A percentile compares a stretch with the other conserved stretches of the same genome.
Conservation (phyloP, 2,113 vertebrate genomes). For the Phalacrocorax pelagicus region DNA sequence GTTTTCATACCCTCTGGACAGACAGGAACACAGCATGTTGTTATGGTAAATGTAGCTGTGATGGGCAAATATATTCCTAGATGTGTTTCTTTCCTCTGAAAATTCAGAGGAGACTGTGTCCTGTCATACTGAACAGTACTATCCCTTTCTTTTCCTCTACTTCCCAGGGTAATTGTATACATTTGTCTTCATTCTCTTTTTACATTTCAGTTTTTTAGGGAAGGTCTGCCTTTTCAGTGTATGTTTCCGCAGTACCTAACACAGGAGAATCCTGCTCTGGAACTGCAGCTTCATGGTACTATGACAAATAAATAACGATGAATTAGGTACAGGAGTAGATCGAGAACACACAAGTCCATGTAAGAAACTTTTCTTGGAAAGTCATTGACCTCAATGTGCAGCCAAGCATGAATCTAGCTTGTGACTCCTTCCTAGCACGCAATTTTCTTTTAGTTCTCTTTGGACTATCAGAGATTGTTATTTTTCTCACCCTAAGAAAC, state of each 20-base stretch:
- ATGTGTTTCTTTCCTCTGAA: not conserved
- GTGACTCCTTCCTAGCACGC: not conserved
- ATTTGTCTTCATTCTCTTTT: not conserved
- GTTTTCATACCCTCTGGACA: not conserved
- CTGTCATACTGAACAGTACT: not conserved
- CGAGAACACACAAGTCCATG: not conserved
- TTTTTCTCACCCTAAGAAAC: fast-evolving
- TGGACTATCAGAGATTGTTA: not conserved
- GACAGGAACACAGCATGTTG: not conserved
- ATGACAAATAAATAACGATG: not conserved
- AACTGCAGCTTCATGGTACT: not conserved
- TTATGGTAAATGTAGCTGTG: not conserved
- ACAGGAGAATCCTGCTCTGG: not conserved
- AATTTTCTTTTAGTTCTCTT: not conserved
- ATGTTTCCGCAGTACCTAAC: not conserved
- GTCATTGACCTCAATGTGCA: not conserved
- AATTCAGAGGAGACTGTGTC: not conserved
- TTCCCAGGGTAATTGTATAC: not conserved
- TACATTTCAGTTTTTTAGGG: not conserved
- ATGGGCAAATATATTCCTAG: not conserved
- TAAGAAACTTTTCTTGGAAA: not conserved
- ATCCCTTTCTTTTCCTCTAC: not conserved
- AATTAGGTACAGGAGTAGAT: not conserved
- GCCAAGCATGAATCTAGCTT: not conserved
- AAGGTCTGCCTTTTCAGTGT: not conserved